Evolutionary conservation across 2,888 invertebrate species (phyloP).

Genomic region (Spisula solida): DNA sequence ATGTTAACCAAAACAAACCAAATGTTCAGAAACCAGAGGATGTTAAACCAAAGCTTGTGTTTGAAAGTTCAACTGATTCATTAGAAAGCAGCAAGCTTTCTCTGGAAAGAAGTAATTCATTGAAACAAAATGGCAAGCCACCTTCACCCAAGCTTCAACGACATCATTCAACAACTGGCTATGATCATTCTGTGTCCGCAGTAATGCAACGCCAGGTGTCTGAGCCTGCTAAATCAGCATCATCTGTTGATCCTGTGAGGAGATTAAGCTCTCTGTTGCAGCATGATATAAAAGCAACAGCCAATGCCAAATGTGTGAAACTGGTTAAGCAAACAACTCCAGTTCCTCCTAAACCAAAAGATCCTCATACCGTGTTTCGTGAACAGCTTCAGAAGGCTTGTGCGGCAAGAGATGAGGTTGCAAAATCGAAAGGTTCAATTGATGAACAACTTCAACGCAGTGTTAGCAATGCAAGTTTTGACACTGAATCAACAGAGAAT

Average conservation of each 20-base stretch:
- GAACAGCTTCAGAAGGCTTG: slow-evolving; percentile 78
- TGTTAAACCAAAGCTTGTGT: slow-evolving; percentile 48
- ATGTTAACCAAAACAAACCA: slow-evolving; percentile 34
- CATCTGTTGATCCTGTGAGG: slow-evolving; percentile 62
- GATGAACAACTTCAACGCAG: slow-evolving; percentile 68
- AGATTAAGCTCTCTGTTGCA: slow-evolving; percentile 78
- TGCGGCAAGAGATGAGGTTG: slow-evolving; percentile 73
- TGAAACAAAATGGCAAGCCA: slow-evolving; percentile 35
- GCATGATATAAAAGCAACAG: slow-evolving; percentile 80
- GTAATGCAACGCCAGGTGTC: slow-evolving; percentile 63
- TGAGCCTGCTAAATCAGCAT: slow-evolving; percentile 45
- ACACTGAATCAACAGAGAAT: slow-evolving; percentile 35
- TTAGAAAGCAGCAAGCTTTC: slow-evolving; percentile 25
- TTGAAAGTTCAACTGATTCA: slow-evolving; percentile 53
- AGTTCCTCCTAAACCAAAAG: slow-evolving; percentile 77
- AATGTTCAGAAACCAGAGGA: slow-evolving; percentile 37
- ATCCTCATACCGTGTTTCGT: slow-evolving; percentile 77
- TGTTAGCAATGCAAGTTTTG: slow-evolving; percentile 32
- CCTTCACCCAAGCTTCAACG: slow-evolving; percentile 59
- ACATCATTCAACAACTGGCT: slow-evolving; percentile 65
- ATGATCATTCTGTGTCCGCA: slow-evolving; percentile 50
- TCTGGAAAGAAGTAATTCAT: slow-evolving; percentile 51
- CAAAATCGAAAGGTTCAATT: slow-evolving; percentile 70
- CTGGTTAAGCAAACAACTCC: slow-evolving; percentile 75
- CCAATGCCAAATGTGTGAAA: slow-evolving; percentile 76